Evolutionary conservation across 2,797 vertebrate species (phyloP).

Genomic region (Pitangus sulphuratus): DNA sequence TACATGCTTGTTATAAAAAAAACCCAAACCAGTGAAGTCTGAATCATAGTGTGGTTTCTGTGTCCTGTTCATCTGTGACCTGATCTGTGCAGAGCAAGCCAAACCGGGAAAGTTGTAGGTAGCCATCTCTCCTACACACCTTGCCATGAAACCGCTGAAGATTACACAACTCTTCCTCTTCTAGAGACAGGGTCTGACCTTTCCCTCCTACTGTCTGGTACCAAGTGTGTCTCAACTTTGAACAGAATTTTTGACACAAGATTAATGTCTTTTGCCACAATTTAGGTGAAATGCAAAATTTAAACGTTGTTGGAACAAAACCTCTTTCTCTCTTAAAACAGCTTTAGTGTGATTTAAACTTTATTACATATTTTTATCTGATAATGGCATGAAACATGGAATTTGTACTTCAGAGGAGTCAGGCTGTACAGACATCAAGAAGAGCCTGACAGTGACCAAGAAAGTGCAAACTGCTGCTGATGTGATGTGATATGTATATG

Average conservation of each 20-base stretch:
- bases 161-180: slow-evolving; percentile 34
- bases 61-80: background rate
- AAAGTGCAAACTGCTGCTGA: background rate
- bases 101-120: background rate
- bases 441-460: background rate
- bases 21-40: background rate
- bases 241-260: slow-evolving; percentile 23
- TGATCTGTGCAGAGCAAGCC: background rate
- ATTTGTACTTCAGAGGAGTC: background rate
- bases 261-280: background rate
- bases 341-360: background rate
- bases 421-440: background rate
- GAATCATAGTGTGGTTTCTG: background rate
- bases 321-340: background rate
- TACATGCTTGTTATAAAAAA: background rate
- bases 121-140: background rate
- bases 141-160: background rate
- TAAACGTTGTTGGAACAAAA: background rate
- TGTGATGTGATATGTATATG: background rate
- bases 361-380: background rate
- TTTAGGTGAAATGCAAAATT: background rate
- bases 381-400: background rate
- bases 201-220: slow-evolving; percentile 33
- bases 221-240: slow-evolving; percentile 19
- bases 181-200: slow-evolving; percentile 6